Percentiles rank a stretch among this genome's conserved stretches.
Conservation (phyloP, 2,797 vertebrate species). For the Carapus acus region DNA sequence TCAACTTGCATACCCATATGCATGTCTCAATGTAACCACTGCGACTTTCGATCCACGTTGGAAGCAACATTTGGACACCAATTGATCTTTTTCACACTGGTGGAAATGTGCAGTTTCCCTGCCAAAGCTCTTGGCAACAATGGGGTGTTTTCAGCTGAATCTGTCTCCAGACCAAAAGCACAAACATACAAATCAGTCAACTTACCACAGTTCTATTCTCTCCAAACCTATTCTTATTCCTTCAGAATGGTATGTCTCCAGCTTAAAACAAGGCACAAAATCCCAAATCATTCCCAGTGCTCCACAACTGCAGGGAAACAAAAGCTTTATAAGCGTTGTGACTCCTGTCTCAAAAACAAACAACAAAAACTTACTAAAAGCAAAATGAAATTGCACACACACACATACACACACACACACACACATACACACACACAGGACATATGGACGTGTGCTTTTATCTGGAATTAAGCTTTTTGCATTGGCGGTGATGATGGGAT, state of each 20-base stretch:
- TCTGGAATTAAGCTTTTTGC: too few relatives aligned
- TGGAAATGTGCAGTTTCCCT: slow-evolving; percentile 13
- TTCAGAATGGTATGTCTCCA: slow-evolving; percentile 1
- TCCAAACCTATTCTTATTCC: slow-evolving; percentile 12
- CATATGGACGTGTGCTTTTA: too few relatives aligned
- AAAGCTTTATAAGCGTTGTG: too few relatives aligned
- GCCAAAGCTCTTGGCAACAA: slow-evolving; percentile 34
- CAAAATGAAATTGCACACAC: too few relatives aligned
- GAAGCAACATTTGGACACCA: slow-evolving; percentile 33
- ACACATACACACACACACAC: too few relatives aligned
- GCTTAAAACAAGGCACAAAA: slow-evolving; percentile 2
- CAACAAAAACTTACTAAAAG: too few relatives aligned
- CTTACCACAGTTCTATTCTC: slow-evolving; percentile 10
- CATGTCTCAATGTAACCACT: slow-evolving; percentile 3
- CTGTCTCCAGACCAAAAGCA: slow-evolving; percentile 24
- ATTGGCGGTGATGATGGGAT: slow-evolving; percentile 19
- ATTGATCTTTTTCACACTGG: slow-evolving; percentile 23
- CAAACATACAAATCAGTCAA: neutral
- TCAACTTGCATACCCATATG: neutral
- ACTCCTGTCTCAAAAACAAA: too few relatives aligned
- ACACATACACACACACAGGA: too few relatives aligned
- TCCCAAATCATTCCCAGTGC: too few relatives aligned
- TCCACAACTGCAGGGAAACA: too few relatives aligned
- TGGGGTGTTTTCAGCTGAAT: slow-evolving; percentile 18
- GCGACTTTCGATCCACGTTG: neutral